Conservation (phyloP, 2,797 vertebrate genomes). For the Argentina silus region DNA sequence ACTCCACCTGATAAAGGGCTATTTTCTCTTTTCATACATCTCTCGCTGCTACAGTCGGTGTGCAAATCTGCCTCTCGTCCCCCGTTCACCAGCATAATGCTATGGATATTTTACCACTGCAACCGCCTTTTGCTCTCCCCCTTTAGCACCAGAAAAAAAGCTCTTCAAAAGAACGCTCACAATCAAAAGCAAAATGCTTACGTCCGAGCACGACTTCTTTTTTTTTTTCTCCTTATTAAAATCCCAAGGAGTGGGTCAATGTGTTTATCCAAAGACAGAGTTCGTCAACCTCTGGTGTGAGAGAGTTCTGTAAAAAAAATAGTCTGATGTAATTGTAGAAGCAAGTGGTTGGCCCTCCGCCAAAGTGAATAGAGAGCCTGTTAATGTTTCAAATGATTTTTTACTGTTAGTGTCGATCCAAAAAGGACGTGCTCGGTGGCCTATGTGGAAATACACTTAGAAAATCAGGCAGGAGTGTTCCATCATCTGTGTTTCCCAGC, state of each 20-base stretch:
- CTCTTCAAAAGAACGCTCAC: slow-evolving; percentile 17
- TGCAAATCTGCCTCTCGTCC: slow-evolving; percentile 33
- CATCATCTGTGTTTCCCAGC: too few species aligned
- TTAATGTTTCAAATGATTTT: too few species aligned
- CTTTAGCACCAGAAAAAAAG: slow-evolving; percentile 1
- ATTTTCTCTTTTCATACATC: slow-evolving; percentile 9
- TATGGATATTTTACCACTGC: slow-evolving; percentile 7
- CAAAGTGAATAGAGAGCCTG: too few species aligned
- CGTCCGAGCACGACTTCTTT: neutral
- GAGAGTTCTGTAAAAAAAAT: neutral
- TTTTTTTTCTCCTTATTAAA: neutral
- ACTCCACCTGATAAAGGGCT: slow-evolving; percentile 37
- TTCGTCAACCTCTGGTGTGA: neutral
- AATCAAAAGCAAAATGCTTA: slow-evolving; percentile 12
- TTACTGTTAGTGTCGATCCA: neutral
- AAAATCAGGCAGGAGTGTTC: too few species aligned
- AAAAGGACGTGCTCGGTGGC: too few species aligned
- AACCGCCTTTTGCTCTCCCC: neutral
- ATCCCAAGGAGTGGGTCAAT: neutral
- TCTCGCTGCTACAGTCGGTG: neutral
- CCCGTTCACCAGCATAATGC: neutral
- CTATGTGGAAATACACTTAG: too few species aligned
- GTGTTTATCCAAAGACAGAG: neutral
- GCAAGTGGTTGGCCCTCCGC: neutral
- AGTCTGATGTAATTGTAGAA: neutral